phyloP scores from a whole-genome alignment of 2,113 vertebrate genomes.

The Guaruba guarouba region DNA sequence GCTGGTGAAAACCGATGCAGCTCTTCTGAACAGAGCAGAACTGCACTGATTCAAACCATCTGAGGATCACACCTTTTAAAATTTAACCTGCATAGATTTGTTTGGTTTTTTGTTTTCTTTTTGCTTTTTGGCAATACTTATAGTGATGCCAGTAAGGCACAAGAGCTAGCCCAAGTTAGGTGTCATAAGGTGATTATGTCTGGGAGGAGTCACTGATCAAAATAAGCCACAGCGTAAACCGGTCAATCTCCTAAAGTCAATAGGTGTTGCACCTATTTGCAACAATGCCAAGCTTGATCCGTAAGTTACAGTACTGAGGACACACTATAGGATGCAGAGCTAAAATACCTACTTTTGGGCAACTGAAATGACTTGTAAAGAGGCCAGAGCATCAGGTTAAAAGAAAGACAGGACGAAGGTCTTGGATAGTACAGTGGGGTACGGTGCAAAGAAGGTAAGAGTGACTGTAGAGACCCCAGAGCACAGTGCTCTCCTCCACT shows the following conservation, averaged over 20 bases:
- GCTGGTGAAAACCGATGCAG: slow-evolving; percentile 30
- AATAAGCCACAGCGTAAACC: slow-evolving; percentile 5
- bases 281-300: not conserved
- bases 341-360: not conserved
- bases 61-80: slow-evolving; percentile 36
- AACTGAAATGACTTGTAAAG: slow-evolving; percentile 14
- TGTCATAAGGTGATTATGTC: not conserved
- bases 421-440: slow-evolving; percentile 50
- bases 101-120: not conserved
- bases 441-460: slow-evolving; percentile 60
- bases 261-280: not conserved
- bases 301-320: not conserved
- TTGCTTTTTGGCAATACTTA: slow-evolving; percentile 64
- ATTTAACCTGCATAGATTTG: slow-evolving; percentile 58
- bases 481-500: slow-evolving; percentile 73
- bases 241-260: not conserved
- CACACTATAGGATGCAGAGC: not conserved
- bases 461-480: slow-evolving; percentile 74
- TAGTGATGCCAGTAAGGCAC: slow-evolving; percentile 61
- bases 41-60: slow-evolving; percentile 22
- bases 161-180: slow-evolving; percentile 10
- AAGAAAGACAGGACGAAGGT: slow-evolving; percentile 20
- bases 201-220: slow-evolving; percentile 44
- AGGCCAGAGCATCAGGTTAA: slow-evolving; percentile 21
- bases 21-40: not conserved